phyloP scores from a whole-genome alignment of 2,888 invertebrate genomes.

The Hirtodrosophila histrioides region DNA sequence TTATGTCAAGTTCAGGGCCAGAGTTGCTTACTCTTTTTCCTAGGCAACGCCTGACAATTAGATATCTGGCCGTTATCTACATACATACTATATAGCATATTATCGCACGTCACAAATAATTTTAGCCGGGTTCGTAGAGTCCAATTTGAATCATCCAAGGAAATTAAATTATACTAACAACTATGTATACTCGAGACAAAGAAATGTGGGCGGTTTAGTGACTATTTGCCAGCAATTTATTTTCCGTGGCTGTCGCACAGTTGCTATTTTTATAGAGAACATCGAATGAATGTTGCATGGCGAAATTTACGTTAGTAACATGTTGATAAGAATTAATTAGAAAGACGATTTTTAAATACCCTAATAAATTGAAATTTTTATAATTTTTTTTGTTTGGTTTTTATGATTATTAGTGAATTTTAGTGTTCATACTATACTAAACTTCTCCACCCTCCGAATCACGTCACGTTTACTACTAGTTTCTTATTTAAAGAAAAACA shows the following conservation, averaged over 20 bases:
- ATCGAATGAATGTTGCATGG: conserved; percentile 2
- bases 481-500: no score
- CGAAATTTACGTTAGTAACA: conserved; percentile 20
- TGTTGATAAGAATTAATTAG: conserved; percentile 8
- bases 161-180: conserved; percentile 33
- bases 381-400: neutral
- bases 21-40: conserved; percentile 32
- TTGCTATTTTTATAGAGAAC: conserved; percentile 28
- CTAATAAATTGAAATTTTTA: neutral
- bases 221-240: conserved; percentile 33
- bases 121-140: conserved; percentile 21
- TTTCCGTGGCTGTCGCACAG: neutral
- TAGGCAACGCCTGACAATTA: conserved; percentile 8
- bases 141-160: conserved; percentile 35
- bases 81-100: no score
- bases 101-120: conserved; percentile 25
- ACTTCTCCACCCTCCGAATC: no score
- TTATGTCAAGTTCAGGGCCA: conserved; percentile 74
- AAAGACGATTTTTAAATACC: conserved; percentile 1
- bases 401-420: neutral
- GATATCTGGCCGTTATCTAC: conserved; percentile 17
- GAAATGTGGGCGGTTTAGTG: conserved; percentile 45
- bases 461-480: no score
- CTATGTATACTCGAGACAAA: conserved; percentile 1
- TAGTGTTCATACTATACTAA: no score